phyloP scores from a whole-genome alignment of 2,113 vertebrate species.

The Sphyrna mokarran region DNA sequence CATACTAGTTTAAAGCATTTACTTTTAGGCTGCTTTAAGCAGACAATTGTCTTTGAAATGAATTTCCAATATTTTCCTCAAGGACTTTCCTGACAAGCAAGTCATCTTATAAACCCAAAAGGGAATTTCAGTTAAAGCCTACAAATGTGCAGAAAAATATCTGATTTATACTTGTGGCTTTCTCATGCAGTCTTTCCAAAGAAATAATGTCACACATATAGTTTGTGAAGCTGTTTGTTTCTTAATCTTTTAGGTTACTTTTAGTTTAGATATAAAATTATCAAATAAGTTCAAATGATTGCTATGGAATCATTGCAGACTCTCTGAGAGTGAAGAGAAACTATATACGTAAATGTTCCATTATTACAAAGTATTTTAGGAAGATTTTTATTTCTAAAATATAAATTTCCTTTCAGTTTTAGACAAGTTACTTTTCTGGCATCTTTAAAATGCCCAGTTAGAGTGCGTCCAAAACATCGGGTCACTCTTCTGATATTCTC shows the following conservation, averaged over 20 bases:
- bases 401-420: neutral
- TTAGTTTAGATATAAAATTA: neutral
- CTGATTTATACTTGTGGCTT: neutral
- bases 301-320: neutral
- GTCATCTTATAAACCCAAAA: constrained; percentile 12
- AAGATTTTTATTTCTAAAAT: neutral
- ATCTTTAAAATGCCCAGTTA: neutral
- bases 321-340: neutral
- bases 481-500: neutral
- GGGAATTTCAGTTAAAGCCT: neutral
- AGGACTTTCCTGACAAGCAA: neutral
- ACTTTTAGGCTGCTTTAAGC: neutral
- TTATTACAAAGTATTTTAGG: neutral
- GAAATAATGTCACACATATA: neutral
- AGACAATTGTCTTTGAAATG: constrained; percentile 1
- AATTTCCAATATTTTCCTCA: neutral
- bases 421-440: neutral
- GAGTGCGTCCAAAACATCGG: neutral
- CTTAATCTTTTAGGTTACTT: neutral
- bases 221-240: neutral
- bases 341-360: neutral
- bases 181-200: neutral
- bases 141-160: neutral
- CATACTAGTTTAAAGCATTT: neutral
- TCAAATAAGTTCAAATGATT: neutral